Evolutionary conservation across 2,113 vertebrate genomes (phyloP), one percentile per base, ranked within the genome.

Genomic region (Dunckerocampus dactyliophorus): DNA sequence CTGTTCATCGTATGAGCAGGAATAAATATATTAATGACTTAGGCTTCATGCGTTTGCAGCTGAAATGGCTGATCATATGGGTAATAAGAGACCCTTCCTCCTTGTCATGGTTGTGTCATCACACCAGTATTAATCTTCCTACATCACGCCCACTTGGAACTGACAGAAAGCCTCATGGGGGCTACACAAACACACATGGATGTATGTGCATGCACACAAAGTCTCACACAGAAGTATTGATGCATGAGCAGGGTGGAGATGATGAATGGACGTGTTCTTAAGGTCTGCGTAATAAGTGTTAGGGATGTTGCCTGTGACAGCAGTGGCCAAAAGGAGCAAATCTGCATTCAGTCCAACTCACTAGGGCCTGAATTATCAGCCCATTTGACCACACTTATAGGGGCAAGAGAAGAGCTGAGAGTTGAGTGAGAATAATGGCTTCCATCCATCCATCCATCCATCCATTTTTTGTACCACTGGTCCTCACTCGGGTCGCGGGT

Each of bases 11-110:
- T 28, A 28, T 28, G 24, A 28, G 24, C 5, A 28, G 24, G 24
- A 28, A 28, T n/a, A n/a, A n/a, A n/a, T n/a, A n/a, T n/a, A n/a
- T n/a, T n/a, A n/a, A n/a, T 28, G 24, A 28, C 24, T 28, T 28
- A 2, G 31, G 31, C 31, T 34, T 34, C 31, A 34, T 34, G 31
- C 31, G 31, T 34, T 34, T 7, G 31, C 31, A 34, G 31, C 31
- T 47, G 62, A 74, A 63, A 73, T 69, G 65, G 59, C 62, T 80
- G 81, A 75, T 86, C 83, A 86, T 73, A 85, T 80, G 82, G 76
- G 76, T 87, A 86, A 86, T 83, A 83, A 81, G 76, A 83, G 82
- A 86, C 85, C 85, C 81, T 81, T 83, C 72, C 71, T 84, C 75
- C 69, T 65, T 84, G 71, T 77, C 83, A 81, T 82, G 83, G 76